A percentile compares a stretch with the other conserved stretches of the same genome.
Conservation (phyloP, 2,888 invertebrate genomes). For the Clistopyga incitator region DNA sequence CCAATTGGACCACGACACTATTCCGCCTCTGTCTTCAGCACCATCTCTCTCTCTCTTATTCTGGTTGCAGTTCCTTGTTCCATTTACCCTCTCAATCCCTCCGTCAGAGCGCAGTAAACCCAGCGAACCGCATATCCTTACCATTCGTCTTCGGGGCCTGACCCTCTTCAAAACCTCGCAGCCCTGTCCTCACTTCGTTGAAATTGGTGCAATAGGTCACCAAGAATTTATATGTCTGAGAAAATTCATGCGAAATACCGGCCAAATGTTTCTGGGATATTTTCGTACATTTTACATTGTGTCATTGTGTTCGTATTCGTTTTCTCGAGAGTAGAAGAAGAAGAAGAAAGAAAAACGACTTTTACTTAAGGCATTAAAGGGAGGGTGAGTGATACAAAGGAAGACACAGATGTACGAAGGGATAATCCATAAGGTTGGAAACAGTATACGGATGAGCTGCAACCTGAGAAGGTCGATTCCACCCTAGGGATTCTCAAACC, state of each 20-base stretch:
- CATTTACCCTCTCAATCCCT: conserved; percentile 46
- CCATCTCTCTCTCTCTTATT: conserved; percentile 24
- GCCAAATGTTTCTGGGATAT: neutral
- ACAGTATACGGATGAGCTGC: neutral
- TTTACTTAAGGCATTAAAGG: neutral
- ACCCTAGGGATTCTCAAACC: conserved; percentile 58
- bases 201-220: conserved; percentile 70
- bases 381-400: neutral
- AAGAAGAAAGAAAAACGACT: no score
- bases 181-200: conserved; percentile 3
- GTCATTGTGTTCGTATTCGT: neutral
- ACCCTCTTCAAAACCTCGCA: conserved; percentile 32
- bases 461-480: conserved; percentile 47
- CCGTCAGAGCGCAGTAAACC: conserved; percentile 6
- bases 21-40: conserved; percentile 13
- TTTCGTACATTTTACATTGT: neutral
- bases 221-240: conserved; percentile 63
- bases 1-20: conserved; percentile 51
- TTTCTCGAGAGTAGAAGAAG: no score
- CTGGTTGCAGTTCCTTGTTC: conserved; percentile 37
- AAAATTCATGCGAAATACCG: neutral
- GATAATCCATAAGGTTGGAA: neutral
- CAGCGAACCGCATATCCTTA: conserved; percentile 20
- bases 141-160: conserved; percentile 25
- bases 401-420: neutral